Evolutionary conservation across 2,797 vertebrate genomes (phyloP).

Genomic region (Lithobates pipiens): DNA sequence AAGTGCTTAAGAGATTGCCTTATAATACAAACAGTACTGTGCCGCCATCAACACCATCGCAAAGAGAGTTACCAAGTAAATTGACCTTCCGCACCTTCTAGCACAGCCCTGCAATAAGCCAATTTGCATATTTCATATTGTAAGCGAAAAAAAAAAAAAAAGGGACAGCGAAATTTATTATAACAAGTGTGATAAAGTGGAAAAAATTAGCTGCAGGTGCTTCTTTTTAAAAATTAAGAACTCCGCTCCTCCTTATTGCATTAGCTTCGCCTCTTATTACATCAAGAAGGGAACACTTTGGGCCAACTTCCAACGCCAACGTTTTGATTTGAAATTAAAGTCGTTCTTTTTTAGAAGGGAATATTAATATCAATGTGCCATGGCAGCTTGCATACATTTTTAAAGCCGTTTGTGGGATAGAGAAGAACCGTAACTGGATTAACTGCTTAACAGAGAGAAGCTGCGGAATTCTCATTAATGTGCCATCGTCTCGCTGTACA

Average conservation of each 20-base stretch:
- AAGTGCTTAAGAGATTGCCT: background rate
- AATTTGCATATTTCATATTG: conserved; percentile 42
- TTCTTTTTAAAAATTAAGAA: conserved; percentile 50
- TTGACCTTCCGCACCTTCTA: conserved; percentile 1
- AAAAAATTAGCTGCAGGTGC: conserved; percentile 34
- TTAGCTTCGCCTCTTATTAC: conserved; percentile 49
- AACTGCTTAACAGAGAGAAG: background rate
- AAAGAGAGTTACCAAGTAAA: background rate
- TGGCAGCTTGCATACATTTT: conserved; percentile 1
- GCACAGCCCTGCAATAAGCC: conserved; percentile 7
- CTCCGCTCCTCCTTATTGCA: conserved; percentile 33
- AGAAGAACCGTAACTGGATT: conserved; percentile 28
- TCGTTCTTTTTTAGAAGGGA: conserved; percentile 27
- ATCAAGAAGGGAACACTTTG: conserved; percentile 45
- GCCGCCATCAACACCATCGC: background rate
- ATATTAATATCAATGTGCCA: conserved; percentile 41
- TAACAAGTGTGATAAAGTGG: conserved; percentile 25
- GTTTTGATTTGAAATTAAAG: conserved; percentile 51
- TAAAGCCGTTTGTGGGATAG: conserved; percentile 4
- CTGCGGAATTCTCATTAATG: background rate
- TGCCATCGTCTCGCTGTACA: background rate
- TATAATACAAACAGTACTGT: conserved; percentile 4
- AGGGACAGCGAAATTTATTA: conserved; percentile 35
- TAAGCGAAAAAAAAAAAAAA: background rate
- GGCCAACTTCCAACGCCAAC: conserved; percentile 29